Base-by-base conservation (phyloP, 2,888 invertebrate species). In the Tetragonula carbonaria region DNA sequence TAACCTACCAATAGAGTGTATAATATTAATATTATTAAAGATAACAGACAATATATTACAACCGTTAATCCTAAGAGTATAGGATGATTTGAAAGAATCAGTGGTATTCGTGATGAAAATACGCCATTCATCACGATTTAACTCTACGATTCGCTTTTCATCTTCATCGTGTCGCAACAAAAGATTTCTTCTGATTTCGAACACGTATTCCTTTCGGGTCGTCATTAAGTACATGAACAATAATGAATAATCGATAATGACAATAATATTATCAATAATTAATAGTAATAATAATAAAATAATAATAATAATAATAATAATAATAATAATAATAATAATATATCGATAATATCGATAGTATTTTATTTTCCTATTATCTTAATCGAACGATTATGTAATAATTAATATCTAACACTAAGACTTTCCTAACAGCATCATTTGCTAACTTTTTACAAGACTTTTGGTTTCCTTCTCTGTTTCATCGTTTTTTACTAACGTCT, bases 31-130 rank as follows among this genome's bases (percentile, higher is more conserved):
- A 92, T 89, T 93, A 92, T 91, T 92, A 91, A 92, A 90, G 90
- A 93, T 94, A 94, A 94, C 94, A 93, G 93, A 90, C 90, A 92
- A 94, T 93, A 93, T 92, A 92, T 93, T 93, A 93, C 93, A 93
- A 91, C 88, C 86, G 88, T 88, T 90, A 90, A 91, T 91, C 89
- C 88, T 91, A 91, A 85, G 89, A 88, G 78, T 88, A 82, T 88
- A 89, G 90, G 82, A 86, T 84, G 45, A 75, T 81, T 74, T 51
- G 77, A 57, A 74, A 74, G 11, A 75, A 71, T 75, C 21, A 65
- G 13, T 82, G 23, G 62, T 82, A 75, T 57, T 38, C 78, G 75
- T 63, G 74, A 83, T 70, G 55, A 75, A 74, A 78, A 67, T 62
- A 76, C 79, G 63, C 14, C 14, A 62, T 66, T 72, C 62, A 16